Percentiles rank a stretch among this genome's conserved stretches.
Evolutionary conservation across 2,113 vertebrate species (phyloP).

Genomic region (Catagonus wagneri): DNA sequence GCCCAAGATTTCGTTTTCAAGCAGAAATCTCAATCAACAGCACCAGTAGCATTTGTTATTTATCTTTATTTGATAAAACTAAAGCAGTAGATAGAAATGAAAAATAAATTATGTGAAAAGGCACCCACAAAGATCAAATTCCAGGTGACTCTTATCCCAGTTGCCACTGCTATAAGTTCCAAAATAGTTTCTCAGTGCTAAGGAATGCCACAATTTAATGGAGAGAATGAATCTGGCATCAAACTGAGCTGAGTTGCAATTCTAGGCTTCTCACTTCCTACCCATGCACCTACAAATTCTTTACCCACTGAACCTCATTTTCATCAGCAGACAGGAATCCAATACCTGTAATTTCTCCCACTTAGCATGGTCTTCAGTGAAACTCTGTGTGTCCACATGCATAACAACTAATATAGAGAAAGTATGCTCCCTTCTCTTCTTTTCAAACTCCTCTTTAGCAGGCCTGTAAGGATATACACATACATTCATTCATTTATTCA

Average conservation of each 20-base stretch:
- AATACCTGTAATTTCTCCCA: neutral
- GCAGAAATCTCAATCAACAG: neutral
- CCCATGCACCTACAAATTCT: neutral
- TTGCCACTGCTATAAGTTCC: neutral
- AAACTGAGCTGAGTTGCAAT: neutral
- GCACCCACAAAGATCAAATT: constrained; percentile 30
- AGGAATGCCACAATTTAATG: neutral
- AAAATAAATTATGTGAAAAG: constrained; percentile 53
- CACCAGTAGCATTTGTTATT: constrained; percentile 33
- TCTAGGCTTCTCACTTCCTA: neutral
- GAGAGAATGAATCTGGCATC: neutral
- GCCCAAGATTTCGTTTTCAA: constrained; percentile 53
- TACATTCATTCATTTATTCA: neutral
- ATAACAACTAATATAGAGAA: neutral
- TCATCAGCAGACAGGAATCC: neutral
- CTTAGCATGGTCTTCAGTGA: neutral
- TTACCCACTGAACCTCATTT: neutral
- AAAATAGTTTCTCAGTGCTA: neutral
- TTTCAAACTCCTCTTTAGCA: neutral
- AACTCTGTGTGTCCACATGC: neutral
- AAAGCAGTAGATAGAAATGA: constrained; percentile 44
- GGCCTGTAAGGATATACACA: neutral
- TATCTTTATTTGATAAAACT: constrained; percentile 59
- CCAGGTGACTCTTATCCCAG: neutral
- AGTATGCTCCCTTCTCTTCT: neutral